A percentile compares a stretch with the other conserved stretches of the same genome.
These are phyloP conservation scores for Dione vanillae DNA, from an alignment of 2,888 invertebrate species.

Conservation along the genomic window DNA sequence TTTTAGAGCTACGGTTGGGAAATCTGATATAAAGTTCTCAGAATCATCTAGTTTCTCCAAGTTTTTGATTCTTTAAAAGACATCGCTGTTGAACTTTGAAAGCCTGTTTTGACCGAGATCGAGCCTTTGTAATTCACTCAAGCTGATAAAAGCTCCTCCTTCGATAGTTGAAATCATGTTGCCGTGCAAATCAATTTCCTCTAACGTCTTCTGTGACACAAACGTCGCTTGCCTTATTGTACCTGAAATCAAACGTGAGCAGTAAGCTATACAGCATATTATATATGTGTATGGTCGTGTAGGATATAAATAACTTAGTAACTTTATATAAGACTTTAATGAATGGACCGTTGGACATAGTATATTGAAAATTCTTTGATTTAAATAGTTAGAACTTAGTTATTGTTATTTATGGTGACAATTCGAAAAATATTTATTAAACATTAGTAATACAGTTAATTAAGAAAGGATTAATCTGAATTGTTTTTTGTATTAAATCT, in stretches of 20 bases:
- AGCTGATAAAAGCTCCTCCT: constrained; percentile 88
- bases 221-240: constrained; percentile 88
- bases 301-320: constrained; percentile 3
- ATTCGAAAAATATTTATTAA: too few relatives aligned
- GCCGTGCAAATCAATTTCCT: constrained; percentile 90
- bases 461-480: neutral
- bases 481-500: neutral
- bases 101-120: constrained; percentile 91
- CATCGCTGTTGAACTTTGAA: constrained; percentile 92
- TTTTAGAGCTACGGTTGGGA: constrained; percentile 91
- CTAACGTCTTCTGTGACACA: constrained; percentile 87
- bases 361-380: neutral
- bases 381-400: too few relatives aligned
- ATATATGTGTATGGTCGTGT: neutral
- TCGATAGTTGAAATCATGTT: constrained; percentile 91
- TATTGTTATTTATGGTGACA: too few relatives aligned
- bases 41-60: constrained; percentile 92
- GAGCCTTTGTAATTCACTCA: constrained; percentile 87
- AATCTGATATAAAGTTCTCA: constrained; percentile 92
- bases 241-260: constrained; percentile 78
- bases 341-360: neutral
- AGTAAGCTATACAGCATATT: neutral
- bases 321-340: neutral
- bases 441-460: neutral
- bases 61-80: constrained; percentile 90